Evolutionary conservation across 2,113 vertebrate species (phyloP).

Genomic region (Rhabdomys dilectus): DNA sequence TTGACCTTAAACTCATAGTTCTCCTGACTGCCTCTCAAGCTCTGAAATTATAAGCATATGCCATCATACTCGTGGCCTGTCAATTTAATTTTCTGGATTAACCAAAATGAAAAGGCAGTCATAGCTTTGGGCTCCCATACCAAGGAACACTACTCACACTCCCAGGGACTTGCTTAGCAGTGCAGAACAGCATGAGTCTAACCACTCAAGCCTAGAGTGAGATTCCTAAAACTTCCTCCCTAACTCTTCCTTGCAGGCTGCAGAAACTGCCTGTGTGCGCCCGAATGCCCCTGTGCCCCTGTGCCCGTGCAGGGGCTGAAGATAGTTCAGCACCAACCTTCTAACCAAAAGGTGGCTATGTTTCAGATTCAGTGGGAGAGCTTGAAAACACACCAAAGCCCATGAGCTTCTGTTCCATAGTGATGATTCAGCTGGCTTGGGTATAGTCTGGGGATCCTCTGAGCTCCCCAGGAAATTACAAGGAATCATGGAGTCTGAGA

Average conservation of each 20-base stretch:
- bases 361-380: not conserved
- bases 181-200: accelerated
- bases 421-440: not conserved
- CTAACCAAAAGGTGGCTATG: not conserved
- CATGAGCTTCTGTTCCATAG: not conserved
- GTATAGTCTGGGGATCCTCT: not conserved
- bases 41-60: not conserved
- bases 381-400: not conserved
- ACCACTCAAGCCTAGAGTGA: too few relatives aligned
- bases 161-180: not conserved
- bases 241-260: not conserved
- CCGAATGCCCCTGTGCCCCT: too few relatives aligned
- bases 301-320: not conserved
- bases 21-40: not conserved
- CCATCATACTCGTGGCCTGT: not conserved
- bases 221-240: not conserved
- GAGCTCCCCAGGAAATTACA: not conserved
- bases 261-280: not conserved
- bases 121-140: not conserved
- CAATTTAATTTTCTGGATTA: not conserved
- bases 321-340: not conserved
- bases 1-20: not conserved
- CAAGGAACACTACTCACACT: not conserved
- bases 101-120: not conserved
- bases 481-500: not conserved